phyloP scores from a whole-genome alignment of 2,888 invertebrate genomes.

The Rhagium mordax region DNA sequence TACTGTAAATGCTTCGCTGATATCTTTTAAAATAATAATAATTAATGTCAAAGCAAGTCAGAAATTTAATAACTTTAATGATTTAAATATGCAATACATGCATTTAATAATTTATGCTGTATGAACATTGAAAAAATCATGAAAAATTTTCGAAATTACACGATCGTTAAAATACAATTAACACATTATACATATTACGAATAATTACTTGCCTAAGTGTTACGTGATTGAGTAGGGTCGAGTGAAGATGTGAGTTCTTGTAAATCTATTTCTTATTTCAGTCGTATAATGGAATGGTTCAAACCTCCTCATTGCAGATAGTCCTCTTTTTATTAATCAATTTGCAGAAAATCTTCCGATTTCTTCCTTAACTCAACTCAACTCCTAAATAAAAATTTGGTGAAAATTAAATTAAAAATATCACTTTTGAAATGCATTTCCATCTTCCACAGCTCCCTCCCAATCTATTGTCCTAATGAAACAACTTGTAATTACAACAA shows the following conservation, averaged over 20 bases:
- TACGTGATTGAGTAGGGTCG: background rate
- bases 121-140: constrained; percentile 1
- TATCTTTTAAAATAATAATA: background rate
- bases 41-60: constrained; percentile 6
- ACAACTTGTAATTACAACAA: background rate
- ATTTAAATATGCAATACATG: background rate
- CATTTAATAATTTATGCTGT: constrained; percentile 1
- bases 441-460: too few species aligned
- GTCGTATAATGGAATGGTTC: too few species aligned
- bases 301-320: too few species aligned
- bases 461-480: background rate
- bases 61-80: constrained; percentile 9
- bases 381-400: too few species aligned
- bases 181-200: constrained; percentile 7
- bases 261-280: too few species aligned
- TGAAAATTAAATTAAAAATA: too few species aligned
- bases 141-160: background rate
- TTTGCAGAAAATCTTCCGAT: too few species aligned
- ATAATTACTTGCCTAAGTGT: background rate
- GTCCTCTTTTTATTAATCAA: too few species aligned
- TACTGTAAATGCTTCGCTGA: background rate
- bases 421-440: too few species aligned
- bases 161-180: constrained; percentile 12
- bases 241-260: background rate
- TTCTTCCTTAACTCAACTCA: too few species aligned